phyloP scores from a whole-genome alignment of 2,113 vertebrate genomes.

The Astatoreochromis straeleni region DNA sequence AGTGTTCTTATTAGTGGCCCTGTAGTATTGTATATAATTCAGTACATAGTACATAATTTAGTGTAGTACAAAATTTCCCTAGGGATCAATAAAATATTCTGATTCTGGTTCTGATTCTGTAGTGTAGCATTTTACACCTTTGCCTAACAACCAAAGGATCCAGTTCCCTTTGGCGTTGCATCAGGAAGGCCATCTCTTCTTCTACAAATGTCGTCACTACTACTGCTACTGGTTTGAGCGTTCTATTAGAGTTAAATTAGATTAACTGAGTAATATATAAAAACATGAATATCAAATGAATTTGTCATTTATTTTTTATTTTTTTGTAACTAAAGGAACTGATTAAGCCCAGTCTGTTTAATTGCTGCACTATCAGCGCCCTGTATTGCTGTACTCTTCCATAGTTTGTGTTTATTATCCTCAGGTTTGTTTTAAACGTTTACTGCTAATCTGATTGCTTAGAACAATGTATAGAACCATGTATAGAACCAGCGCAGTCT shows the following conservation, averaged over 20 bases:
- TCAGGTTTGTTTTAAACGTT: not conserved
- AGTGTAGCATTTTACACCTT: not conserved
- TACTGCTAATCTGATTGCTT: not conserved
- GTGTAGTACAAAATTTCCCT: not conserved
- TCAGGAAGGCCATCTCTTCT: not conserved
- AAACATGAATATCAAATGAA: not conserved
- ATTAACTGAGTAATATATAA: not conserved
- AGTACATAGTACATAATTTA: not conserved
- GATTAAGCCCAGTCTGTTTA: not conserved
- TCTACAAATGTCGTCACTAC: not conserved
- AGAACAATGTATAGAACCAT: not conserved
- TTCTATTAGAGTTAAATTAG: not conserved
- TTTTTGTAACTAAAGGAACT: not conserved
- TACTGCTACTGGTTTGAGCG: not conserved
- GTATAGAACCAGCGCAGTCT: not conserved
- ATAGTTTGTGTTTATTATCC: not conserved
- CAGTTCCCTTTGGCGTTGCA: not conserved
- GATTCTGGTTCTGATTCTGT: not conserved
- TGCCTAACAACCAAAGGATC: not conserved
- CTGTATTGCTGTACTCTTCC: not conserved
- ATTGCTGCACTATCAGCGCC: not conserved
- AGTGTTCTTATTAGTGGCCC: not conserved
- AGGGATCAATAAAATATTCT: not conserved
- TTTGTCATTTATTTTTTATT: not conserved
- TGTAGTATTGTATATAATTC: not conserved